Evolutionary conservation across 2,113 vertebrate genomes (phyloP).

Genomic region (Pygoscelis adeliae): DNA sequence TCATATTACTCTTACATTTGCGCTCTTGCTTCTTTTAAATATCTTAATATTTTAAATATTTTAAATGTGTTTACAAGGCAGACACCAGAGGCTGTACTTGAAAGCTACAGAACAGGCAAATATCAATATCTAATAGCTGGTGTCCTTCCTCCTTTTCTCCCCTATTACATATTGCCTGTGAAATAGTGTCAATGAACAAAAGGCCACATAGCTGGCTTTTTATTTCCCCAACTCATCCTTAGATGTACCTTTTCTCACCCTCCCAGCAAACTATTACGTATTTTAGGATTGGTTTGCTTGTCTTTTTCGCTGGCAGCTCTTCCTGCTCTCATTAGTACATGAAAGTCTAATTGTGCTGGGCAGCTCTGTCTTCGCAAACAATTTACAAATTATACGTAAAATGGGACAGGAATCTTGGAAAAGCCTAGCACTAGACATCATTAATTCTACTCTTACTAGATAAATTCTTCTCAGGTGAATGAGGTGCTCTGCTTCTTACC

Average conservation of each 20-base stretch:
- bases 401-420: not conserved
- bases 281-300: not conserved
- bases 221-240: not conserved
- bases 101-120: not conserved
- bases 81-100: not conserved
- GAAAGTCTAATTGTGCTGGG: conserved; percentile 13
- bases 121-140: not conserved
- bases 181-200: not conserved
- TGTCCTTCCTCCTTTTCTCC: not conserved
- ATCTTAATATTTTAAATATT: no score
- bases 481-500: not conserved
- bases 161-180: not conserved
- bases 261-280: not conserved
- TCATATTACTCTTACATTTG: not conserved
- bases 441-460: not conserved
- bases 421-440: not conserved
- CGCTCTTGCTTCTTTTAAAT: not conserved
- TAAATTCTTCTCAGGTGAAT: not conserved
- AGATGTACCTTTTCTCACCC: not conserved
- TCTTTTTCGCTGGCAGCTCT: not conserved
- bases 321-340: not conserved
- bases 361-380: not conserved
- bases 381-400: not conserved
- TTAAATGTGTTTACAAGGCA: not conserved
- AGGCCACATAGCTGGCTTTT: not conserved